Conservation (phyloP, 2,888 invertebrate species). For the Aethes cnicana region DNA sequence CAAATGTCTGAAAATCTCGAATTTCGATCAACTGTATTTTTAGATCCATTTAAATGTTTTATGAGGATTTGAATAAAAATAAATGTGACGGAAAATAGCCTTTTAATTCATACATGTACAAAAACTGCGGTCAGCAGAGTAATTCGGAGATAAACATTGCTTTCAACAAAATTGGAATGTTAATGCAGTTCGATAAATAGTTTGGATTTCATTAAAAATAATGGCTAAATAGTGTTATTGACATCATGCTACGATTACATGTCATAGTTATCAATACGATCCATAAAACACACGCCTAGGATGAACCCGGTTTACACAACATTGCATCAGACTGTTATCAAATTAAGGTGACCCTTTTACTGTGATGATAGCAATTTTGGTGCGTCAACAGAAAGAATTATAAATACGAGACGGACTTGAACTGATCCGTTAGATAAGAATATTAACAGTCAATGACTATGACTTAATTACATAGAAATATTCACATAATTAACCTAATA, state of each 20-base stretch:
- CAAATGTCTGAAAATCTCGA: constrained; percentile 52
- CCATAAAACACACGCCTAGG: too few species aligned
- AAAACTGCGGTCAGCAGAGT: constrained; percentile 36
- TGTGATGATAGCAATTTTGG: neutral
- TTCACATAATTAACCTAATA: constrained; percentile 60
- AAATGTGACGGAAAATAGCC: constrained; percentile 57
- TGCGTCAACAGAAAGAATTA: constrained; percentile 14
- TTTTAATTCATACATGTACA: constrained; percentile 60
- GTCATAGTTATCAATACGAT: too few species aligned
- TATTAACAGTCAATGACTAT: constrained; percentile 50
- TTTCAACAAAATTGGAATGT: constrained; percentile 22
- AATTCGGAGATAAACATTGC: constrained; percentile 31
- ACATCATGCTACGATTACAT: too few species aligned
- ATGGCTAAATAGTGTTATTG: too few species aligned
- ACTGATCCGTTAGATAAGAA: constrained; percentile 31
- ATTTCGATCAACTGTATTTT: constrained; percentile 60
- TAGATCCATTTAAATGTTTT: constrained; percentile 52
- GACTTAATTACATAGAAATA: constrained; percentile 55
- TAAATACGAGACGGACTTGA: constrained; percentile 31
- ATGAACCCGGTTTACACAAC: too few species aligned
- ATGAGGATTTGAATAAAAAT: constrained; percentile 45
- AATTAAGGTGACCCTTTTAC: constrained; percentile 5
- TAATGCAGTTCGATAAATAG: constrained; percentile 21
- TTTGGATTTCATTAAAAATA: constrained; percentile 23
- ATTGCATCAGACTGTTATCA: too few species aligned